These are phyloP conservation scores for Gymnothorax reevesii DNA, from an alignment of 2,797 vertebrate genomes.

Conservation along the genomic window DNA sequence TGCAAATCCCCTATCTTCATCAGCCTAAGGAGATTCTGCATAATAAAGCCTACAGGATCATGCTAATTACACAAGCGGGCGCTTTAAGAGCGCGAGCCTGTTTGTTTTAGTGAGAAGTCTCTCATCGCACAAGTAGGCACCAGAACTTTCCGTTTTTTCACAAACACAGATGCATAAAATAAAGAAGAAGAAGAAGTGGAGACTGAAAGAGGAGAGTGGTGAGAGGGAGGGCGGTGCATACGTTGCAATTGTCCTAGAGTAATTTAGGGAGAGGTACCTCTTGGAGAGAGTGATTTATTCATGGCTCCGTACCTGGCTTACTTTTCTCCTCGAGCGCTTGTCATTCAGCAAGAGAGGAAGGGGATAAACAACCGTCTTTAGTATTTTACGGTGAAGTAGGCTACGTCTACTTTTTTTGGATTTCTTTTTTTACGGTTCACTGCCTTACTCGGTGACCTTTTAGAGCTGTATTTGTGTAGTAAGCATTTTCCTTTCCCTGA, in stretches of 20 bases:
- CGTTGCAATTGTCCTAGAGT: background rate
- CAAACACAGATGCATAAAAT: background rate
- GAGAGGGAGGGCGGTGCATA: background rate
- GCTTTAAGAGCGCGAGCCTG: background rate
- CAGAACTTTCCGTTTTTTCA: background rate
- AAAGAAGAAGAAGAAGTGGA: background rate
- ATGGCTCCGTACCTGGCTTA: no score
- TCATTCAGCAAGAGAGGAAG: no score
- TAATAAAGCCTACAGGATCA: background rate
- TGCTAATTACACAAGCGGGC: background rate
- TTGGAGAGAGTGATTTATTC: background rate
- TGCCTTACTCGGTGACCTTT: background rate
- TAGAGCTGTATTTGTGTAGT: background rate
- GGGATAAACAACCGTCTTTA: no score
- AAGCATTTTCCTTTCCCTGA: background rate
- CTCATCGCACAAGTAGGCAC: background rate
- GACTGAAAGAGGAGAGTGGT: slow-evolving; percentile 6
- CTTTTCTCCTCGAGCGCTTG: no score
- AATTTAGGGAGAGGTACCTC: background rate
- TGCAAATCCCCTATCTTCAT: slow-evolving; percentile 1
- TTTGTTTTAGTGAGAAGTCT: background rate
- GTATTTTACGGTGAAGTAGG: no score
- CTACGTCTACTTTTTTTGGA: no score
- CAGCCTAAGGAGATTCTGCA: background rate
- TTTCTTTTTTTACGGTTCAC: no score